A percentile compares a stretch with the other conserved stretches of the same genome.
These are phyloP conservation scores for Leptinotarsa defecta DNA, from an alignment of 1,140 invertebrate species.

Conservation along the genomic window DNA sequence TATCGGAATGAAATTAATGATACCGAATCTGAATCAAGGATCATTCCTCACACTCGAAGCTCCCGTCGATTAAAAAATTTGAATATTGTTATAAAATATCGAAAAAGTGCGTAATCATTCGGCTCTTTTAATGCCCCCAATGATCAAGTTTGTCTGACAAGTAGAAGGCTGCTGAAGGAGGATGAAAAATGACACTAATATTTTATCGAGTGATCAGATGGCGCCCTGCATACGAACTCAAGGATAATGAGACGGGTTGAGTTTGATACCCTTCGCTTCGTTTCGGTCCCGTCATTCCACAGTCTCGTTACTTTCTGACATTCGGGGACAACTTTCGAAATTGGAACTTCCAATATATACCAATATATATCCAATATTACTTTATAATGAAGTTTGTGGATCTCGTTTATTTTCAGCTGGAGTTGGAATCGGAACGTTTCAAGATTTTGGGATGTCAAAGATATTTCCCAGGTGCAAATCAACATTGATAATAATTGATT, in stretches of 20 bases:
- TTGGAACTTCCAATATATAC: conserved; percentile 38
- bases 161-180: conserved; percentile 52
- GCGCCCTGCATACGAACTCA: conserved; percentile 52
- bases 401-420: not conserved
- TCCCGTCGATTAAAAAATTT: conserved; percentile 25
- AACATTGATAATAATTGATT: no score
- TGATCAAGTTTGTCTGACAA: conserved; percentile 55
- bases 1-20: conserved; percentile 15
- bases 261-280: conserved; percentile 46
- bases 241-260: conserved; percentile 55
- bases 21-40: conserved; percentile 1
- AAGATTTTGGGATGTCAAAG: no score
- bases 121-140: conserved; percentile 48
- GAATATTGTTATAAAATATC: conserved; percentile 26
- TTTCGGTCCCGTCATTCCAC: conserved; percentile 30
- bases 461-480: no score
- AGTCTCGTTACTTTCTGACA: conserved; percentile 31
- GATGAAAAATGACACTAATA: conserved; percentile 52
- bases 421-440: no score
- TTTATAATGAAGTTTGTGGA: conserved; percentile 39
- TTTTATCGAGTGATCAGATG: conserved; percentile 48
- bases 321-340: conserved; percentile 36
- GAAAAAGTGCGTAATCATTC: conserved; percentile 45
- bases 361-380: no score
- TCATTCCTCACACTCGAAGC: conserved; percentile 21